A percentile compares a stretch with the other conserved stretches of the same genome.
These are phyloP conservation scores for Crocodylus rhombifer DNA, from an alignment of 2,797 vertebrate species.

Conservation along the genomic window DNA sequence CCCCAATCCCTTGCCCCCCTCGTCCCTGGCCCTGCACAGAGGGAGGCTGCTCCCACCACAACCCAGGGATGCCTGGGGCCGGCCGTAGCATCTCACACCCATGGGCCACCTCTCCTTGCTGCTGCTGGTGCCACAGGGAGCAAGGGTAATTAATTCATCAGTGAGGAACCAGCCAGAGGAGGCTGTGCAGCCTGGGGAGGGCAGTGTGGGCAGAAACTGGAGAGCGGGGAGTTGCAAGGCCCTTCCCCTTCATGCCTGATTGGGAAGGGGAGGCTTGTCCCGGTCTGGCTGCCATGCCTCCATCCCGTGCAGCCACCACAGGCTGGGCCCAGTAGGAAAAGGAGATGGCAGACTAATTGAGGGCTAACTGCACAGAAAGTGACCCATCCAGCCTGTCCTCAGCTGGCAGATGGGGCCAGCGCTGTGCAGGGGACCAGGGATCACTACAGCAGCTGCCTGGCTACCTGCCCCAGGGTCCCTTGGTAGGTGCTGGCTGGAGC, in stretches of 20 bases:
- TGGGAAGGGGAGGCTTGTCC: neutral
- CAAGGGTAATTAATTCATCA: neutral
- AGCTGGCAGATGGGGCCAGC: neutral
- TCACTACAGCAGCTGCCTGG: neutral
- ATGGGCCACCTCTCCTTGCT: rapidly evolving
- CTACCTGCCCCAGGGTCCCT: no score
- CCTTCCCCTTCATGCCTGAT: no score
- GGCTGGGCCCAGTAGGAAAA: neutral
- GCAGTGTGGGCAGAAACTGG: neutral
- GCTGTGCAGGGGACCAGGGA: neutral
- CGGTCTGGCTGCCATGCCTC: no score
- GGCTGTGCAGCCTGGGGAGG: neutral
- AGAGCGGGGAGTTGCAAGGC: no score
- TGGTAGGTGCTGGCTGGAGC: no score
- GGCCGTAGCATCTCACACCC: neutral
- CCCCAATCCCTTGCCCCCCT: neutral
- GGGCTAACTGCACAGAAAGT: no score
- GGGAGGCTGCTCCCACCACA: neutral
- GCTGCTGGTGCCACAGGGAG: neutral
- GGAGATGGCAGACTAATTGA: neutral
- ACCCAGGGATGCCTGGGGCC: neutral
- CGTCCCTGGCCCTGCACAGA: neutral
- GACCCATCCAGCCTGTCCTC: neutral
- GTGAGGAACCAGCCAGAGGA: neutral
- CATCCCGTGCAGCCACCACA: neutral